Evolutionary conservation across 2,113 vertebrate genomes (phyloP), one percentile per base, ranked within the genome.

Genomic region (Pelobates fuscus): DNA sequence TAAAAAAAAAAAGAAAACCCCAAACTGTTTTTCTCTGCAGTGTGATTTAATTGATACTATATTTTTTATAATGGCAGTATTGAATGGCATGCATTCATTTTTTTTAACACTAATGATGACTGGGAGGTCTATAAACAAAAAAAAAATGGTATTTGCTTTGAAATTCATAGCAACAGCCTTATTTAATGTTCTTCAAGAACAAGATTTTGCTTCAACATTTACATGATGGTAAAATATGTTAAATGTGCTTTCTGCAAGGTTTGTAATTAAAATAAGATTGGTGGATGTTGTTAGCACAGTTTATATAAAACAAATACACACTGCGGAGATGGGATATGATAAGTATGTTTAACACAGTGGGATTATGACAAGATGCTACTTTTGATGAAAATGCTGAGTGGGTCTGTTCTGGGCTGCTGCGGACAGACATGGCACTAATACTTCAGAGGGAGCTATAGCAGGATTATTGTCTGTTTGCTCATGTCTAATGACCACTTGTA

Each of bases 401-500:
- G 59, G 55, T 44, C 58, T 59, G 68, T 43, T 55, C 68, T 43
- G 32, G 32, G 58, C 55, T n/a, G 43, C 23, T 10, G 60, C 21
- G 69, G 69, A 62, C 41, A 54, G 58, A 43, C 23, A 62, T 30
- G 29, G 29, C 58, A 12, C 59, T 72, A 63, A 72, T 63, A 64
- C 29, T 63, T n/a, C 59, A 71, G 69, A 62, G 43, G 37, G 27
- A 71, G 43, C 25, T 18, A 26, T 49, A 20, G 57, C 58, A 49
- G 70, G 70, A 72, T 72, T 72, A 72, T 23, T 7, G 43, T 72
- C 59, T 72, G 70, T 72, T 72, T 72, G 70, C 59, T 72, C 60
- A 37, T 23, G 29, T 63, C 70, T 62, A 72, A 72, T 63, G 69
- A 30, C 58, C 69, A 61, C 57, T 71, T 71, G 69, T 71, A 62